phyloP scores from a whole-genome alignment of 2,113 vertebrate genomes.

The Tamias sibiricus region DNA sequence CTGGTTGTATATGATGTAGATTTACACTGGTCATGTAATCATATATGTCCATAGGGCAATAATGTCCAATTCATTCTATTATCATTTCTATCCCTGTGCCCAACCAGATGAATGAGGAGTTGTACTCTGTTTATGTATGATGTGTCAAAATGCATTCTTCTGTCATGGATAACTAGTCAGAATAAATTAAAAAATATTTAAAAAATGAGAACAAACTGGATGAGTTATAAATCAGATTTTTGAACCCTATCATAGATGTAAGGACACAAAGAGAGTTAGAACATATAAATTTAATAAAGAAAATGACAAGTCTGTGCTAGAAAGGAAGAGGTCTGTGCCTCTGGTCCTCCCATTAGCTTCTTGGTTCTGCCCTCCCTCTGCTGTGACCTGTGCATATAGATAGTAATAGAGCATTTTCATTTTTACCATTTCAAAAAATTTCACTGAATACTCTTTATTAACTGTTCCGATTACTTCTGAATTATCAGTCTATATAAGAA shows the following conservation, averaged over 20 bases:
- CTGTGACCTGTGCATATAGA: neutral
- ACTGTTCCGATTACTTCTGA: neutral
- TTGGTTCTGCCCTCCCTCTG: neutral
- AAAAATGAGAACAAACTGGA: neutral
- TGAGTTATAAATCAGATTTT: neutral
- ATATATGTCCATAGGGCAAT: too few species aligned
- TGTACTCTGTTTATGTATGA: too few species aligned
- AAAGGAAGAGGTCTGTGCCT: neutral
- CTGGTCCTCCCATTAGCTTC: neutral
- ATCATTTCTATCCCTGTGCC: too few species aligned
- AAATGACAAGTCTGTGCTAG: neutral
- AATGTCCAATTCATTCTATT: too few species aligned
- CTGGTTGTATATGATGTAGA: too few species aligned
- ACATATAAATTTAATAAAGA: neutral
- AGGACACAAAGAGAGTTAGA: neutral
- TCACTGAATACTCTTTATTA: neutral
- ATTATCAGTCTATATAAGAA: neutral
- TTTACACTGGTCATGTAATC: too few species aligned
- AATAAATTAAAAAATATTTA: too few species aligned
- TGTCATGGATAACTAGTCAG: too few species aligned
- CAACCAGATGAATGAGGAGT: too few species aligned
- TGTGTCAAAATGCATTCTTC: too few species aligned
- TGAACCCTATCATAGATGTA: neutral
- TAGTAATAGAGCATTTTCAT: neutral
- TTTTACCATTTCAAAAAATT: neutral